phyloP scores from a whole-genome alignment of 2,888 invertebrate genomes.

The Patella pellucida region DNA sequence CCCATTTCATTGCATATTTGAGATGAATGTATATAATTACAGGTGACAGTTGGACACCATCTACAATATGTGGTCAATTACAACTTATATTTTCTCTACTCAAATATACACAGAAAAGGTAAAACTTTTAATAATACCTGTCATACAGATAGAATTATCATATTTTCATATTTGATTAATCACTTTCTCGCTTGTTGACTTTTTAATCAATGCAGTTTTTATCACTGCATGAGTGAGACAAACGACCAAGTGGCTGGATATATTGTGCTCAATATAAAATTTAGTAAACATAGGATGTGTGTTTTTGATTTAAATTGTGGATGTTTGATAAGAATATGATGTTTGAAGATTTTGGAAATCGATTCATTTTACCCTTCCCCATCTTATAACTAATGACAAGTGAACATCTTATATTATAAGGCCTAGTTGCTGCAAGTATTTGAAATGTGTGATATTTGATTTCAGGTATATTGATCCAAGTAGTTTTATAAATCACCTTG shows the following conservation, averaged over 20 bases:
- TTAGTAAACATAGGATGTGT: too few relatives aligned
- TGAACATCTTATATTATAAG: too few relatives aligned
- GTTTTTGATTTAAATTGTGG: too few relatives aligned
- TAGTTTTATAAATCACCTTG: constrained; percentile 75
- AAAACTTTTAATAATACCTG: constrained; percentile 19
- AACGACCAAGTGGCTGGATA: too few relatives aligned
- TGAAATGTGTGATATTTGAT: constrained; percentile 30
- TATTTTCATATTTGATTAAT: not conserved
- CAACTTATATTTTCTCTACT: constrained; percentile 77
- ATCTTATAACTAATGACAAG: too few relatives aligned
- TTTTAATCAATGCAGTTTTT: not conserved
- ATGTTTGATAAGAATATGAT: too few relatives aligned
- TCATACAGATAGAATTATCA: constrained; percentile 5
- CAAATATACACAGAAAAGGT: constrained; percentile 74
- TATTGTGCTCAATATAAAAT: too few relatives aligned
- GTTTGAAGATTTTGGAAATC: too few relatives aligned
- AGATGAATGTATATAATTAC: not conserved
- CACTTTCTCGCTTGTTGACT: not conserved
- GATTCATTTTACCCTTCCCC: too few relatives aligned
- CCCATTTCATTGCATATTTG: too few relatives aligned
- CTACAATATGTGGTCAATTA: constrained; percentile 73
- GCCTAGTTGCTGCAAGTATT: too few relatives aligned
- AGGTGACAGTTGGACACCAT: constrained; percentile 55
- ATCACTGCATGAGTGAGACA: too few relatives aligned
- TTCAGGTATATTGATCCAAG: constrained; percentile 74